Conservation (phyloP, 2,797 vertebrate genomes). For the Trachops cirrhosus region DNA sequence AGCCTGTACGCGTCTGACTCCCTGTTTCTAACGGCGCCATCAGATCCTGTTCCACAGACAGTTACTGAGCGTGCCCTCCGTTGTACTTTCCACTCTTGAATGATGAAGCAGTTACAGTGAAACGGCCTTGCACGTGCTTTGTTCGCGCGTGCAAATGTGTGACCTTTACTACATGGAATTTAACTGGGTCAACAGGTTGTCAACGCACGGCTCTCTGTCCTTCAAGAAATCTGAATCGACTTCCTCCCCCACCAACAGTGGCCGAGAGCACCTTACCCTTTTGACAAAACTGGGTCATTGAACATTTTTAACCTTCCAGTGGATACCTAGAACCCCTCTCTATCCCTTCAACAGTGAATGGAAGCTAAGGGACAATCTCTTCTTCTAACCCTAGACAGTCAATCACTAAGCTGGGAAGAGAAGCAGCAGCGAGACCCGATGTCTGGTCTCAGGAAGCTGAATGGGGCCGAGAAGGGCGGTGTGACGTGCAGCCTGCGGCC, state of each 20-base stretch:
- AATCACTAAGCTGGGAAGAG: background rate
- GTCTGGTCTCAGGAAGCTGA: background rate
- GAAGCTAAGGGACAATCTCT: background rate
- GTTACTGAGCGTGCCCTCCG: background rate
- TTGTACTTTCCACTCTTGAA: background rate
- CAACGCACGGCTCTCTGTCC: background rate
- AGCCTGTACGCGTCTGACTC: background rate
- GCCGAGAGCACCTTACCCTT: background rate
- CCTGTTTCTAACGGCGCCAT: background rate
- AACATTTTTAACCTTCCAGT: background rate
- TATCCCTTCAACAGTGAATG: background rate
- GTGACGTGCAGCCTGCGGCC: background rate
- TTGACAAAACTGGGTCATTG: background rate
- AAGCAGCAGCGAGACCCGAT: background rate
- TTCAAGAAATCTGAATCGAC: background rate
- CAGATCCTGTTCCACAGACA: background rate
- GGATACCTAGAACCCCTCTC: background rate
- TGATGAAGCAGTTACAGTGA: background rate
- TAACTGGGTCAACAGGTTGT: conserved; percentile 14
- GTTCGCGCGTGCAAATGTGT: background rate
- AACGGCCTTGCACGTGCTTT: background rate
- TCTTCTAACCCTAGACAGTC: background rate
- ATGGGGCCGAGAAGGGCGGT: background rate
- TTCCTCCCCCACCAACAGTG: background rate
- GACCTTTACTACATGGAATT: background rate